Conservation (phyloP, 2,888 invertebrate genomes). For the Pseudococcus jackbeardsleyi region DNA sequence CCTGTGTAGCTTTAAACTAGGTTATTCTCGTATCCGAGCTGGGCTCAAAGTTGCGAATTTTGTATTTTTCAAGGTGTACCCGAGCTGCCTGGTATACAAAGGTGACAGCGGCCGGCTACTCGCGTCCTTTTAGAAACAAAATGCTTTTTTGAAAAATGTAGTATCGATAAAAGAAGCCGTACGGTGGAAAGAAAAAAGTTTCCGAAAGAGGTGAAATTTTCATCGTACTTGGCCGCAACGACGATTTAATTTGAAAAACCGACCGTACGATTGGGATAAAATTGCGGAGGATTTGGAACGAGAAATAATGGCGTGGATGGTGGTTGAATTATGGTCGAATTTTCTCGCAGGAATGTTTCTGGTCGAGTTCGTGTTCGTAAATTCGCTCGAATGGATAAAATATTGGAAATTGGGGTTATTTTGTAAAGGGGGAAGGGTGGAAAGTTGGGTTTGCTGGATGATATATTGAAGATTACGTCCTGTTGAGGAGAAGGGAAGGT, state of each 20-base stretch:
- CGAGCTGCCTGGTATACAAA: background rate
- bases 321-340: no score
- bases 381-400: no score
- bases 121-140: background rate
- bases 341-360: no score
- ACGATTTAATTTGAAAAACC: background rate
- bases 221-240: background rate
- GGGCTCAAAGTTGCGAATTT: background rate
- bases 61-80: background rate
- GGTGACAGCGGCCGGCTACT: background rate
- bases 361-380: no score
- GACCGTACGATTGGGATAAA: background rate
- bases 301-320: background rate
- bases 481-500: no score
- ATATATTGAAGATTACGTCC: no score
- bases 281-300: background rate
- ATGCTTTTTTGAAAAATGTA: background rate
- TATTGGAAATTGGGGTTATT: no score
- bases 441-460: no score
- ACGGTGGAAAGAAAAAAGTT: background rate
- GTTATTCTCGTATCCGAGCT: background rate
- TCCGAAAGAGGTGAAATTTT: background rate
- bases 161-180: background rate
- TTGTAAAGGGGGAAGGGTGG: no score
- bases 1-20: conserved; percentile 24